These are phyloP conservation scores for Shargacucullia verbasci DNA, from an alignment of 2,888 invertebrate species.

Conservation along the genomic window DNA sequence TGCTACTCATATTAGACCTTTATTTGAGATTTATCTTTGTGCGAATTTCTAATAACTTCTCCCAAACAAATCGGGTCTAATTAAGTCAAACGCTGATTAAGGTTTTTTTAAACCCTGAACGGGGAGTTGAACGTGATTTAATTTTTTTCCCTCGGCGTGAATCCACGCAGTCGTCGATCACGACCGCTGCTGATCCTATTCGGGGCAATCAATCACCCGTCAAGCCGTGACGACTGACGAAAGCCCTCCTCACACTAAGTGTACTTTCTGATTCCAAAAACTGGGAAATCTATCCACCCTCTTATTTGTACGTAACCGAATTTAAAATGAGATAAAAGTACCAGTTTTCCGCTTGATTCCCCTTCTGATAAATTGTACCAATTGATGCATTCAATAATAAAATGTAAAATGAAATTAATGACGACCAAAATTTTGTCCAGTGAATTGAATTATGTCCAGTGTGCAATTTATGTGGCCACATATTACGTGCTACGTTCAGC, in stretches of 20 bases:
- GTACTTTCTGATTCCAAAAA: constrained; percentile 53
- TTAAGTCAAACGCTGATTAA: constrained; percentile 11
- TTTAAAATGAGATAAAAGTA: constrained; percentile 41
- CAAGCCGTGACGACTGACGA: constrained; percentile 44
- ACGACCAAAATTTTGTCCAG: constrained; percentile 48
- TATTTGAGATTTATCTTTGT: background rate
- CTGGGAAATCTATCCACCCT: constrained; percentile 43
- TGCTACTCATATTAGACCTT: no score
- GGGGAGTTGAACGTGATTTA: constrained; percentile 2
- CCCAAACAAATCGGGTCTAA: background rate
- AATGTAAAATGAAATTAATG: constrained; percentile 47
- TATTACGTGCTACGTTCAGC: constrained; percentile 51
- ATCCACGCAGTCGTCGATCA: constrained; percentile 42
- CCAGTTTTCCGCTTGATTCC: constrained; percentile 22
- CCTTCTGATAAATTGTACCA: constrained; percentile 42
- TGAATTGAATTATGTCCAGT: constrained; percentile 44
- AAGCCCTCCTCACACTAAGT: constrained; percentile 41
- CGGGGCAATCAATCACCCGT: constrained; percentile 52
- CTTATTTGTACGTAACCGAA: constrained; percentile 38
- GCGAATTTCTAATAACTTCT: background rate
- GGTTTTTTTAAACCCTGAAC: constrained; percentile 5
- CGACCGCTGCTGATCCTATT: constrained; percentile 38
- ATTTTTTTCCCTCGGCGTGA: constrained; percentile 12
- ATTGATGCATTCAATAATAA: constrained; percentile 40
- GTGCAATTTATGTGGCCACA: constrained; percentile 54